These are phyloP conservation scores for Pan paniscus DNA, from an alignment of 2,113 vertebrate species.

Conservation along the genomic window DNA sequence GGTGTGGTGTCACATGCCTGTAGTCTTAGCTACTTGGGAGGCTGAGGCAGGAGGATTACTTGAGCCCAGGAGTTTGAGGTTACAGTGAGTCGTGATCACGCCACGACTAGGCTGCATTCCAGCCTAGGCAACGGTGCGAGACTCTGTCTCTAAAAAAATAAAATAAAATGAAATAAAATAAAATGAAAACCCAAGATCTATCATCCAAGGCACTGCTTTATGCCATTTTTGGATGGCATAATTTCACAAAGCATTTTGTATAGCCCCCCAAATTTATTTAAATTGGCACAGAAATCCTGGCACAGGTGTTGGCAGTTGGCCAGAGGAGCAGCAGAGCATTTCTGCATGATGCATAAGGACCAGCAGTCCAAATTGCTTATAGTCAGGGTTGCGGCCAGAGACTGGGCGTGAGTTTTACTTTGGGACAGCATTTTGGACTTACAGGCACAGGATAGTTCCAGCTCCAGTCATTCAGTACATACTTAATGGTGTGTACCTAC, in stretches of 20 bases:
- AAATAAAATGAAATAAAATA: neutral
- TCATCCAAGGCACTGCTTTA: neutral
- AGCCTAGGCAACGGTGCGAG: too few relatives aligned
- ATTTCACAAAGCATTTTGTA: neutral
- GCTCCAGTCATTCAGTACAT: neutral
- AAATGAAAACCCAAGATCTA: neutral
- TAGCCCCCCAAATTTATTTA: neutral
- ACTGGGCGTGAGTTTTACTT: neutral
- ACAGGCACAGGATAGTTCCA: neutral
- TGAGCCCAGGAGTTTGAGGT: too few relatives aligned
- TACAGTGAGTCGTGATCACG: too few relatives aligned
- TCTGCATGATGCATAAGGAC: neutral
- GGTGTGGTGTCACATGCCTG: too few relatives aligned
- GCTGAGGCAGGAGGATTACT: too few relatives aligned
- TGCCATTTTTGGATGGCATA: neutral
- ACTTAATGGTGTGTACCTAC: neutral
- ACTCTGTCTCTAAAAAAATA: neutral
- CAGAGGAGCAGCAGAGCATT: neutral
- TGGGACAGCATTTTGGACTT: neutral
- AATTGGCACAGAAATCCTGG: neutral
- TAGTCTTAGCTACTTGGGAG: too few relatives aligned
- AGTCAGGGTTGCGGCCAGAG: neutral
- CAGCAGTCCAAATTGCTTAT: neutral
- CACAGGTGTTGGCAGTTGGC: neutral
- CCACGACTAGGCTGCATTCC: too few relatives aligned